A percentile compares a stretch with the other conserved stretches of the same genome.
These are phyloP conservation scores for Hyperoodon ampullatus DNA, from an alignment of 2,113 vertebrate genomes.

Conservation along the genomic window DNA sequence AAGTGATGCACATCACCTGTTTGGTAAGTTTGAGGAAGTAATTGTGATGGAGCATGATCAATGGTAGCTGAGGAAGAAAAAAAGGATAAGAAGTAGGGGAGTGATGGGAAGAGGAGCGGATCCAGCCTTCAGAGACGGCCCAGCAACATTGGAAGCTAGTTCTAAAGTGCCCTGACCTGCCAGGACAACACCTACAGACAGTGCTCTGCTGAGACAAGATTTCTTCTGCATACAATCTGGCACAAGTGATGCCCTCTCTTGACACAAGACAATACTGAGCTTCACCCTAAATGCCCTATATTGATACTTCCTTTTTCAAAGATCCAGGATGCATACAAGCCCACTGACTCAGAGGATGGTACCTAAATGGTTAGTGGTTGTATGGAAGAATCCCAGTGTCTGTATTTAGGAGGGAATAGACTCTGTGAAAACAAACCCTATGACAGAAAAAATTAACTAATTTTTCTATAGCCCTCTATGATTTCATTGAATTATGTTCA, in stretches of 20 bases:
- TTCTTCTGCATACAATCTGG: background rate
- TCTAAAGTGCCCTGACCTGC: no score
- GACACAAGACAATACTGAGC: background rate
- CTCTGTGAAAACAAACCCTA: background rate
- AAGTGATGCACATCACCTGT: background rate
- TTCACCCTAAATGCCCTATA: background rate
- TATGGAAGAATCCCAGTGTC: background rate
- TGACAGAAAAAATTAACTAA: background rate
- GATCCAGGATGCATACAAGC: background rate
- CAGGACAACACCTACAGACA: background rate
- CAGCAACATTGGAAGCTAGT: background rate
- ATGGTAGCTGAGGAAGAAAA: background rate
- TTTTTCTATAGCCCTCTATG: background rate
- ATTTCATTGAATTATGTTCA: background rate
- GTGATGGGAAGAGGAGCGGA: background rate
- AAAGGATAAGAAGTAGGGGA: background rate
- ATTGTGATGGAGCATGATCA: background rate
- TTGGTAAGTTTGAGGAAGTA: background rate
- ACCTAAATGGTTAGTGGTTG: background rate
- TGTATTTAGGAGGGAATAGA: background rate
- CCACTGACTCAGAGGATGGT: background rate
- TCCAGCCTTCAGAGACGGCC: background rate
- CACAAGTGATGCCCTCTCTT: background rate
- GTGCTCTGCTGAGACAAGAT: background rate
- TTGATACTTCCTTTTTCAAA: background rate